These are phyloP conservation scores for Cladorhizidae sp. DNA, from an alignment of 37 sponge, comb jelly and placozoan genomes.

Conservation along the genomic window DNA sequence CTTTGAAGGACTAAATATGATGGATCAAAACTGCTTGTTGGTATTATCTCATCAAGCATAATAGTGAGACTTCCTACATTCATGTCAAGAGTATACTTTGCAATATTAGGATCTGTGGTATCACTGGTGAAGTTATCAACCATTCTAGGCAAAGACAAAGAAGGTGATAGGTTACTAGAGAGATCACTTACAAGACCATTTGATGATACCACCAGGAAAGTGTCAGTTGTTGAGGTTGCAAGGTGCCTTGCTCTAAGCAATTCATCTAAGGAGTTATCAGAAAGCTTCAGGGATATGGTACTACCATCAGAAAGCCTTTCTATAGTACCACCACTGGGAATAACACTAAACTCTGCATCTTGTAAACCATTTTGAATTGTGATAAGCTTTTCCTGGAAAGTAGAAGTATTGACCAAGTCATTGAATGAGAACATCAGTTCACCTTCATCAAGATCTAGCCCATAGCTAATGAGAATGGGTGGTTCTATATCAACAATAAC, in stretches of 20 bases:
- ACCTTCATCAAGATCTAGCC: conserved; percentile 77
- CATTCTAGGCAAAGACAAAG: conserved; percentile 2
- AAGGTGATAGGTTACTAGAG: conserved; percentile 49
- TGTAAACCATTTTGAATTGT: conserved; percentile 40
- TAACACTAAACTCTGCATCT: not conserved
- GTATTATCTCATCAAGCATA: conserved; percentile 65
- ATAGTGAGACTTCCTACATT: conserved; percentile 57
- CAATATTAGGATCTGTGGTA: conserved; percentile 52
- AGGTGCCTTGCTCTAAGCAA: conserved; percentile 38
- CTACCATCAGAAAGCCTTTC: conserved; percentile 71
- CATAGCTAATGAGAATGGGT: conserved; percentile 60
- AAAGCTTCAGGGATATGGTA: conserved; percentile 52
- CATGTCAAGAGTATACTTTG: conserved; percentile 62
- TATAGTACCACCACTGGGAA: conserved; percentile 57
- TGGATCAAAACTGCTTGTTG: conserved; percentile 41
- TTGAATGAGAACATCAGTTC: conserved; percentile 54
- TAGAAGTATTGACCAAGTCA: conserved; percentile 61
- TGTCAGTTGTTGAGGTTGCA: conserved; percentile 27
- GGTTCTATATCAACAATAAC: conserved; percentile 66
- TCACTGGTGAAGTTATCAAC: conserved; percentile 48
- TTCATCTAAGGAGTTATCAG: conserved; percentile 54
- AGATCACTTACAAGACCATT: conserved; percentile 59
- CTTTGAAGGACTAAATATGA: conserved; percentile 61
- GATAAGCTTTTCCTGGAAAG: conserved; percentile 59
- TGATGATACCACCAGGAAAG: conserved; percentile 38